Conservation (phyloP, 2,888 invertebrate species). For the Anaspis maculata region DNA sequence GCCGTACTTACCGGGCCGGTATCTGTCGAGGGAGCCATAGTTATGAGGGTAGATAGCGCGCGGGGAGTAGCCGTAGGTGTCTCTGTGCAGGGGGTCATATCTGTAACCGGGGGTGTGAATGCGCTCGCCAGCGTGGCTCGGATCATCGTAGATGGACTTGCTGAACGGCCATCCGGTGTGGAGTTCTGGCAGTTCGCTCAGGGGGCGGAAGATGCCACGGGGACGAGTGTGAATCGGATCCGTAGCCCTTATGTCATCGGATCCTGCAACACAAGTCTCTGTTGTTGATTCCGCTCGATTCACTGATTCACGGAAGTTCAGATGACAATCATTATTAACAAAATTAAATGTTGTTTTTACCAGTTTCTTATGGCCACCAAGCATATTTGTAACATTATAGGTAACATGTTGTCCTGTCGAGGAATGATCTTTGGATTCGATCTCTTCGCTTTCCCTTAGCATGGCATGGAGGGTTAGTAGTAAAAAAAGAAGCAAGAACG, state of each 20-base stretch:
- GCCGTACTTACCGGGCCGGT: slow-evolving; percentile 74
- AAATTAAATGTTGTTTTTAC: no score
- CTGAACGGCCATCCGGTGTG: slow-evolving; percentile 63
- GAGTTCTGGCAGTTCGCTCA: slow-evolving; percentile 70
- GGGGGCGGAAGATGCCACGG: slow-evolving; percentile 52
- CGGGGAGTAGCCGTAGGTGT: slow-evolving; percentile 83
- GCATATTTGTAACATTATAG: no score
- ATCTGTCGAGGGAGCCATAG: slow-evolving; percentile 66
- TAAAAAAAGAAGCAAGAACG: no score
- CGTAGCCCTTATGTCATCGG: slow-evolving; percentile 85
- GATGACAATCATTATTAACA: no score
- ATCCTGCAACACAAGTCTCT: slow-evolving; percentile 64
- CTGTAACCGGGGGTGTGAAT: slow-evolving; percentile 84
- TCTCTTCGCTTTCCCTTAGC: no score
- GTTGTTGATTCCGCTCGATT: no score
- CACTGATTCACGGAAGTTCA: no score
- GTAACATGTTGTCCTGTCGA: no score
- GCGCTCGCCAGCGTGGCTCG: slow-evolving; percentile 70
- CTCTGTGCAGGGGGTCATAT: slow-evolving; percentile 84
- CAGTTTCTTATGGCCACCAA: no score
- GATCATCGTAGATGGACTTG: slow-evolving; percentile 85
- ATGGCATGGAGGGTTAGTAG: no score
- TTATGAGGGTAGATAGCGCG: slow-evolving; percentile 81
- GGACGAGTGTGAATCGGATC: slow-evolving; percentile 58
- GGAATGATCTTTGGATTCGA: no score